phyloP scores from a whole-genome alignment of 2,888 invertebrate genomes.

The Petrolisthes manimaculis region DNA sequence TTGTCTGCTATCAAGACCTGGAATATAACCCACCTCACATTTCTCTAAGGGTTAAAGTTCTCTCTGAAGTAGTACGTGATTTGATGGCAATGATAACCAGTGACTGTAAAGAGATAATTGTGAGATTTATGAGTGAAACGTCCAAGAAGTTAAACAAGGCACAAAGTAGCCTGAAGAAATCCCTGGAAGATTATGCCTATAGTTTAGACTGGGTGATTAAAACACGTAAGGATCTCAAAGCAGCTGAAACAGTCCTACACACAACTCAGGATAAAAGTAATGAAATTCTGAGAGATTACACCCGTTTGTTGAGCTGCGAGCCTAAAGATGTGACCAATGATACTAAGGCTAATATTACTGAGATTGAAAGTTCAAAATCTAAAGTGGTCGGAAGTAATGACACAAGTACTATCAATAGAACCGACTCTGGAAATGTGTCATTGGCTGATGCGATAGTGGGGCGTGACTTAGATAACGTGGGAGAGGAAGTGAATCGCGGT shows the following conservation, averaged over 20 bases:
- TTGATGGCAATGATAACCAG: slow-evolving; percentile 20
- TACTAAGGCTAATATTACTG: background rate
- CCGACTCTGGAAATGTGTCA: slow-evolving; percentile 36
- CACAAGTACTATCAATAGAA: background rate
- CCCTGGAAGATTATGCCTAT: slow-evolving; percentile 23
- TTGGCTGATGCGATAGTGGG: slow-evolving; percentile 21
- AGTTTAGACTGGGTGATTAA: slow-evolving; percentile 26
- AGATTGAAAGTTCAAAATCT: background rate
- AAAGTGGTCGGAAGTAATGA: background rate
- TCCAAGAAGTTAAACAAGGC: slow-evolving; percentile 18
- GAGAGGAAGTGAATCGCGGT: slow-evolving; percentile 11
- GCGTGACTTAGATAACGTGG: background rate
- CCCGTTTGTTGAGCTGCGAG: slow-evolving; percentile 23
- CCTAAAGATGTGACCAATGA: background rate
- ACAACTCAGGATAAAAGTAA: slow-evolving; percentile 22
- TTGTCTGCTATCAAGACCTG: slow-evolving; percentile 35
- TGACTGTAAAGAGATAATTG: slow-evolving; percentile 31
- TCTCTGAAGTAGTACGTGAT: slow-evolving; percentile 12
- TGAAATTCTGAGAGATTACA: slow-evolving; percentile 14
- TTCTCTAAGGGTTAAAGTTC: slow-evolving; percentile 22
- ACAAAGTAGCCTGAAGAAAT: slow-evolving; percentile 24
- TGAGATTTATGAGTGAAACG: slow-evolving; percentile 20
- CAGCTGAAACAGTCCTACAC: slow-evolving; percentile 33
- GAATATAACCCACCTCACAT: slow-evolving; percentile 31
- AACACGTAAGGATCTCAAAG: slow-evolving; percentile 37